phyloP scores from a whole-genome alignment of 2,797 vertebrate species.

The Crenuchus spilurus region DNA sequence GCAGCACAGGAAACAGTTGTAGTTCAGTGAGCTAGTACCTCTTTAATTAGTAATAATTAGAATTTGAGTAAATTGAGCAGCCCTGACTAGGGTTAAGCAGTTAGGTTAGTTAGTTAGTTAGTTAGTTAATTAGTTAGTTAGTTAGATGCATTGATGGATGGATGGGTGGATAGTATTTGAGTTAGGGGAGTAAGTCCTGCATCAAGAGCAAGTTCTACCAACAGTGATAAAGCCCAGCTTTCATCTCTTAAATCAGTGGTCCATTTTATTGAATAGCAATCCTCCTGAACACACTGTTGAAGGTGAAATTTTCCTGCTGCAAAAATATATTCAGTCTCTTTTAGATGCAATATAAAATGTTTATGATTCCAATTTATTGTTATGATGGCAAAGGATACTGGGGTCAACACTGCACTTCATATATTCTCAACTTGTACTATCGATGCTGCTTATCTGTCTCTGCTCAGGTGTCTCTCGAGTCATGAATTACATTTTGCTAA shows the following conservation, averaged over 20 bases:
- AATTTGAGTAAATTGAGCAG: background rate
- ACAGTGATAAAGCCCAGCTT: constrained; percentile 62
- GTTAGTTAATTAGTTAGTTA: too few relatives aligned
- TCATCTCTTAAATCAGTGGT: constrained; percentile 78
- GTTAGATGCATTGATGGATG: too few relatives aligned
- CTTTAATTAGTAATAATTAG: background rate
- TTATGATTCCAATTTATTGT: constrained; percentile 35
- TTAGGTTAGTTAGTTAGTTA: too few relatives aligned
- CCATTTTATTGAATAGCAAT: constrained; percentile 77
- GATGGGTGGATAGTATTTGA: background rate
- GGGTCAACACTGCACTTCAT: constrained; percentile 1
- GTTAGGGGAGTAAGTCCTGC: background rate
- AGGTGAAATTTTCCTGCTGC: constrained; percentile 69
- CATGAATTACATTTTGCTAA: too few relatives aligned
- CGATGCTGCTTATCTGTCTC: background rate
- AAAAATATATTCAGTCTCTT: constrained; percentile 51
- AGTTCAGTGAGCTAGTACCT: background rate
- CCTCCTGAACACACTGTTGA: constrained; percentile 65
- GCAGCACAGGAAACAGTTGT: background rate
- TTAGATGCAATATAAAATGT: constrained; percentile 23
- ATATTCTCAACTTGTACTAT: background rate
- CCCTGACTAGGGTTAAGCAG: too few relatives aligned
- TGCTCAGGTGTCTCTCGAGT: background rate
- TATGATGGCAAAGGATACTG: constrained; percentile 13
- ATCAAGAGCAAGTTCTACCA: constrained; percentile 40